Evolutionary conservation across 1,140 invertebrate genomes (phyloP).

Genomic region (Drosophila bocqueti): DNA sequence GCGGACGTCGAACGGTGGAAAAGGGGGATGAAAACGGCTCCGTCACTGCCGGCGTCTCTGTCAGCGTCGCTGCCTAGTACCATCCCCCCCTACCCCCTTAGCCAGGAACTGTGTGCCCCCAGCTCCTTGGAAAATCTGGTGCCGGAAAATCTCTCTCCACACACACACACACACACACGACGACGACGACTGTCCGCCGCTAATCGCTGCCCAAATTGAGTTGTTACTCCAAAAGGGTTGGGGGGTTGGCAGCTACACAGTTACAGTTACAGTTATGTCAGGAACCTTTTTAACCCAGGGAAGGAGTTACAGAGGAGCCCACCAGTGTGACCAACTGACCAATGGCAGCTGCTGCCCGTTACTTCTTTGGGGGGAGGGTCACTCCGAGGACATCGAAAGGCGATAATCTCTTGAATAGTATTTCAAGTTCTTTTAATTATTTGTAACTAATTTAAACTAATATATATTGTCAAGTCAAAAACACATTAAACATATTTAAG

Average conservation of each 20-base stretch:
- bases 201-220: slow-evolving; percentile 62
- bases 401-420: neutral
- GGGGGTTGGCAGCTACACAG: neutral
- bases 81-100: too few species aligned
- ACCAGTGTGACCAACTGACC: slow-evolving; percentile 6
- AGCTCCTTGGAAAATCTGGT: slow-evolving; percentile 6
- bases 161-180: neutral
- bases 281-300: neutral
- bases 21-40: slow-evolving; percentile 71
- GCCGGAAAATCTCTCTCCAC: slow-evolving; percentile 21
- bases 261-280: slow-evolving; percentile 14
- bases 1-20: slow-evolving; percentile 29
- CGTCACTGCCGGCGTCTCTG: slow-evolving; percentile 29
- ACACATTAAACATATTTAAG: too few species aligned
- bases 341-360: slow-evolving; percentile 1
- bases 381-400: neutral
- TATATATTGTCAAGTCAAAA: neutral
- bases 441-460: neutral
- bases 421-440: neutral
- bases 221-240: slow-evolving; percentile 24
- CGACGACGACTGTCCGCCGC: slow-evolving; percentile 29
- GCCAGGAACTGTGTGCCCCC: neutral
- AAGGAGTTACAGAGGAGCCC: slow-evolving; percentile 5
- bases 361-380: neutral
- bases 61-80: slow-evolving; percentile 7